These are phyloP conservation scores for Zootermopsis nevadensis DNA, from an alignment of 2,888 invertebrate species.

Conservation along the genomic window DNA sequence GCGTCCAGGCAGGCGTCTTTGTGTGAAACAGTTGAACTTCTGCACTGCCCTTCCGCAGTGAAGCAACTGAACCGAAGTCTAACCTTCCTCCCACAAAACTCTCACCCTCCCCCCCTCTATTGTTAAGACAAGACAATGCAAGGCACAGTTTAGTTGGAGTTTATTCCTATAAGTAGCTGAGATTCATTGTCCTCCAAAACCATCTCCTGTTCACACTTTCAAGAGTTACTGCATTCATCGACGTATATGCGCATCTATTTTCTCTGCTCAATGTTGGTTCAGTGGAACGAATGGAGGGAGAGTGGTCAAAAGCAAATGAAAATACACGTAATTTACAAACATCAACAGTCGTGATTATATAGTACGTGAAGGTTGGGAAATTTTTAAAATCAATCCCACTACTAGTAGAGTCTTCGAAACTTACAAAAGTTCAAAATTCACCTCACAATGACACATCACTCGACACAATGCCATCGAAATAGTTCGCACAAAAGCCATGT, in stretches of 20 bases:
- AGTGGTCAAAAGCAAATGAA: not conserved
- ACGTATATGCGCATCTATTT: not conserved
- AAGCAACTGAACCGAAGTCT: not conserved
- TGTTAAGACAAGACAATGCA: constrained; percentile 12
- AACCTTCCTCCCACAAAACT: not conserved
- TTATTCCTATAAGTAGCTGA: not conserved
- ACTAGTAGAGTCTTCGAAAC: no score
- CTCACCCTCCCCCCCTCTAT: not conserved
- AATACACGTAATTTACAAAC: no score
- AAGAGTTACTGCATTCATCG: not conserved
- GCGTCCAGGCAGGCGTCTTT: not conserved
- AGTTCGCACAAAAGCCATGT: no score
- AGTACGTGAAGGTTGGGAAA: no score
- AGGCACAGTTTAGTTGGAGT: constrained; percentile 1
- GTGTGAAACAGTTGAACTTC: not conserved
- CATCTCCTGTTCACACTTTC: constrained; percentile 6
- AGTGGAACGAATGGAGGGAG: not conserved
- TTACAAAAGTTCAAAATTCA: no score
- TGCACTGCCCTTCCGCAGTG: not conserved
- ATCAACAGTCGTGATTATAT: no score
- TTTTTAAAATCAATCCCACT: no score
- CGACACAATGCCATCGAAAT: no score
- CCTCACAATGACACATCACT: no score
- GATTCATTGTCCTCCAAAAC: not conserved
- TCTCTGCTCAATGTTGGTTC: not conserved